Evolutionary conservation across 2,797 vertebrate genomes (phyloP).

Genomic region (Amphiprion clarkii): DNA sequence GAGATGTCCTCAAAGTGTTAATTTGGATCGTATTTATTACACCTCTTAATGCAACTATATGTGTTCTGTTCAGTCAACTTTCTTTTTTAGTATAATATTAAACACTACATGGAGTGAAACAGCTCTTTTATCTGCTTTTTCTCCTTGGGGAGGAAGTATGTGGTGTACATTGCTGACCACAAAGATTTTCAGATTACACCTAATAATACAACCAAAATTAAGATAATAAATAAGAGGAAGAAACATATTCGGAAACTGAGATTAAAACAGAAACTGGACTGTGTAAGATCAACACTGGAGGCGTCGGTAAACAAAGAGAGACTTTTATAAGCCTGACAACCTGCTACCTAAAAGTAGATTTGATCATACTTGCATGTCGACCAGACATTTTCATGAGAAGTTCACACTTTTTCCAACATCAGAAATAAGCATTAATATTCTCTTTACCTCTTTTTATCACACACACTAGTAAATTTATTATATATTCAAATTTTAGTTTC

Average conservation of each 20-base stretch:
- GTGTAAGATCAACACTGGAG: no score
- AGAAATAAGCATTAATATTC: no score
- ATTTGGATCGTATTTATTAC: not conserved
- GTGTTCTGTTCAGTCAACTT: not conserved
- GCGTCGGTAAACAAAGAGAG: no score
- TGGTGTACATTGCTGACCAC: not conserved
- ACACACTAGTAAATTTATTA: no score
- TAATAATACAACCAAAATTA: not conserved
- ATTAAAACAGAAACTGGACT: not conserved
- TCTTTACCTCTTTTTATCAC: no score
- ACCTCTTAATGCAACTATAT: not conserved
- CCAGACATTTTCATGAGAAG: no score
- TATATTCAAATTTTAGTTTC: no score
- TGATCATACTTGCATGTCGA: no score
- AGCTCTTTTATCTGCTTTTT: not conserved
- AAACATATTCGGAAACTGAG: not conserved
- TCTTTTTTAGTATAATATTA: not conserved
- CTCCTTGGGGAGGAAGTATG: slow-evolving; percentile 7
- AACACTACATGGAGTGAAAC: not conserved
- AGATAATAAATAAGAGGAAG: not conserved
- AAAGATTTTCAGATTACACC: slow-evolving; percentile 13
- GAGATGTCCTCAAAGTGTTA: not conserved
- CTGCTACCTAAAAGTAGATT: no score
- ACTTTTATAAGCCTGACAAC: no score
- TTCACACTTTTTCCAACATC: no score